A percentile compares a stretch with the other conserved stretches of the same genome.
Evolutionary conservation across 2,797 vertebrate species (phyloP).

Genomic region (Pipistrellus kuhlii): DNA sequence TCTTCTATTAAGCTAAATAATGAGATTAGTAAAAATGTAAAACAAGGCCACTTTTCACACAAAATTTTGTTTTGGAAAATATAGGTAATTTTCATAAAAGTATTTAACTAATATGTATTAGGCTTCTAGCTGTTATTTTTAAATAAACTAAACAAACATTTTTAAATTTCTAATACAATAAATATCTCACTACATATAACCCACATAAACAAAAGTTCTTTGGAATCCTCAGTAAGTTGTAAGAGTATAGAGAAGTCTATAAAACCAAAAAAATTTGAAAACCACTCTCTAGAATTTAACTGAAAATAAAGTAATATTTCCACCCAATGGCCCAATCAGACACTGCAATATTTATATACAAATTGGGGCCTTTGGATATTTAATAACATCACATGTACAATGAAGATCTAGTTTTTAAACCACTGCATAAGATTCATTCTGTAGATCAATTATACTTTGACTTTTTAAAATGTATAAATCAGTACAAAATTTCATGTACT

Average conservation of each 20-base stretch:
- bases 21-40: constrained; percentile 20
- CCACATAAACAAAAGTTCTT: constrained; percentile 10
- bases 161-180: neutral
- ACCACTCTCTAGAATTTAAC: neutral
- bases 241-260: neutral
- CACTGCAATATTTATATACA: neutral
- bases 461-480: neutral
- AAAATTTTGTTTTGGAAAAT: constrained; percentile 46
- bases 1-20: constrained; percentile 15
- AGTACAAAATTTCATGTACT: neutral
- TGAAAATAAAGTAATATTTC: constrained; percentile 39
- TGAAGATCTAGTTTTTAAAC: constrained; percentile 28
- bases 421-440: neutral
- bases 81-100: constrained; percentile 28
- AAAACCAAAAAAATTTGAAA: constrained; percentile 28
- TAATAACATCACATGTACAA: neutral
- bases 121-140: constrained; percentile 3
- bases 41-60: neutral
- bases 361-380: neutral
- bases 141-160: constrained; percentile 12
- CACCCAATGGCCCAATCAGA: constrained; percentile 53
- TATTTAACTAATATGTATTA: neutral
- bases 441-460: neutral
- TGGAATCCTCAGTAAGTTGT: neutral
- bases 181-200: constrained; percentile 14